Evolutionary conservation across 2,888 invertebrate species (phyloP).

Genomic region (Nomada ferruginata): DNA sequence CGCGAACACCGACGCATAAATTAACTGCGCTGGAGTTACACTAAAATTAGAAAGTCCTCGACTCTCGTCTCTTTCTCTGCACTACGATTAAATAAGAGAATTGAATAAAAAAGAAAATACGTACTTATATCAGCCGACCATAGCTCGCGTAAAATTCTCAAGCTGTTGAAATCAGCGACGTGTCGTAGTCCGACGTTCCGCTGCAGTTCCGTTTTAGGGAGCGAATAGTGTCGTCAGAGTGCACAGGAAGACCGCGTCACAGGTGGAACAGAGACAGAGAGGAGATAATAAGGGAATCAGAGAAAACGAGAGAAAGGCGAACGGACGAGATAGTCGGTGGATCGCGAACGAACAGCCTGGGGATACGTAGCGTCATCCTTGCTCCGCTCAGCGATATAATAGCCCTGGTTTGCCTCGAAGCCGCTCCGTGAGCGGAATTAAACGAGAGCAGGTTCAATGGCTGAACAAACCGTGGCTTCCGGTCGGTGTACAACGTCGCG

Average conservation of each 20-base stretch:
- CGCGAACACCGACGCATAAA: too few relatives aligned
- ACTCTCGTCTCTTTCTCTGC: too few relatives aligned
- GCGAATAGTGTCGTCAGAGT: background rate
- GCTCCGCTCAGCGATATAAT: slow-evolving; percentile 65
- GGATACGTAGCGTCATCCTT: slow-evolving; percentile 70
- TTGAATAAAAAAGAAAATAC: too few relatives aligned
- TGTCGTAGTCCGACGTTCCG: slow-evolving; percentile 31
- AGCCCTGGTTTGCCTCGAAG: slow-evolving; percentile 69
- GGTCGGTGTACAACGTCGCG: slow-evolving; percentile 39
- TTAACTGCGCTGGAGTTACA: too few relatives aligned
- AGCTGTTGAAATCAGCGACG: slow-evolving; percentile 64
- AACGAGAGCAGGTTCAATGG: slow-evolving; percentile 72
- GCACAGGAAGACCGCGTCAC: background rate
- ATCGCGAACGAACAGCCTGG: slow-evolving; percentile 58
- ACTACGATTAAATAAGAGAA: too few relatives aligned
- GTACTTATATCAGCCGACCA: background rate
- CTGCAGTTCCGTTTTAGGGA: slow-evolving; percentile 48
- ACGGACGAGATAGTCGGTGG: slow-evolving; percentile 29
- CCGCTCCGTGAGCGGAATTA: slow-evolving; percentile 70
- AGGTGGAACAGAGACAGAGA: background rate
- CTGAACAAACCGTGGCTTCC: slow-evolving; percentile 71
- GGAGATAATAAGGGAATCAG: slow-evolving; percentile 46
- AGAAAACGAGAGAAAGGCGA: slow-evolving; percentile 22
- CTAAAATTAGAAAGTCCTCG: too few relatives aligned
- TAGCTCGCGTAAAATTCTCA: background rate